Conservation (phyloP, 2,888 invertebrate genomes). For the Chalcosyrphus nemorum region DNA sequence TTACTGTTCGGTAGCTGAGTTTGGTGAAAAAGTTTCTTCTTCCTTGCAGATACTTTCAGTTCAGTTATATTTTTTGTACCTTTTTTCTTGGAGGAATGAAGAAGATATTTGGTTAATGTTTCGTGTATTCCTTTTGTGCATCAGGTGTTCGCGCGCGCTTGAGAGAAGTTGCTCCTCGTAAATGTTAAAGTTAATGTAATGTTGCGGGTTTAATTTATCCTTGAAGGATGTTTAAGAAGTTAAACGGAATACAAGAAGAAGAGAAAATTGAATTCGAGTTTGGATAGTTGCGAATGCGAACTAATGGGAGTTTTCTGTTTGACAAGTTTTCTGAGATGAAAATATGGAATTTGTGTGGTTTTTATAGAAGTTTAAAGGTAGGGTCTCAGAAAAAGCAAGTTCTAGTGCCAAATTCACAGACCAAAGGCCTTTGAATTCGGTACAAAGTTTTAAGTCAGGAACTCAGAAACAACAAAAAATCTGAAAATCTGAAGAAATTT, state of each 20-base stretch:
- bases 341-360: too few relatives aligned
- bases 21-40: constrained; percentile 23
- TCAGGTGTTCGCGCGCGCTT: constrained; percentile 57
- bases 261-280: constrained; percentile 30
- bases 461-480: too few relatives aligned
- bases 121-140: constrained; percentile 63
- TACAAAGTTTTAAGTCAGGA: too few relatives aligned
- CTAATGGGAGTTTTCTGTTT: constrained; percentile 4
- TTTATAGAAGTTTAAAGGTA: too few relatives aligned
- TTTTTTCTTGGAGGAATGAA: constrained; percentile 1
- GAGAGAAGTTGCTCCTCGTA: constrained; percentile 30
- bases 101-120: constrained; percentile 64
- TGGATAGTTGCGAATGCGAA: constrained; percentile 36
- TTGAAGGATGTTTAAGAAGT: constrained; percentile 38
- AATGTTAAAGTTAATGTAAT: constrained; percentile 28
- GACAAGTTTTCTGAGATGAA: too few relatives aligned
- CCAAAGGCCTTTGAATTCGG: too few relatives aligned
- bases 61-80: not conserved
- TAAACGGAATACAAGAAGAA: not conserved
- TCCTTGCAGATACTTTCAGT: constrained; percentile 22
- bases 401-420: too few relatives aligned
- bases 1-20: constrained; percentile 45
- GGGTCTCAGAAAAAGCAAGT: too few relatives aligned
- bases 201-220: constrained; percentile 23
- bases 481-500: too few relatives aligned